phyloP scores from a whole-genome alignment of 2,888 invertebrate genomes.

The Hyalella azteca region DNA sequence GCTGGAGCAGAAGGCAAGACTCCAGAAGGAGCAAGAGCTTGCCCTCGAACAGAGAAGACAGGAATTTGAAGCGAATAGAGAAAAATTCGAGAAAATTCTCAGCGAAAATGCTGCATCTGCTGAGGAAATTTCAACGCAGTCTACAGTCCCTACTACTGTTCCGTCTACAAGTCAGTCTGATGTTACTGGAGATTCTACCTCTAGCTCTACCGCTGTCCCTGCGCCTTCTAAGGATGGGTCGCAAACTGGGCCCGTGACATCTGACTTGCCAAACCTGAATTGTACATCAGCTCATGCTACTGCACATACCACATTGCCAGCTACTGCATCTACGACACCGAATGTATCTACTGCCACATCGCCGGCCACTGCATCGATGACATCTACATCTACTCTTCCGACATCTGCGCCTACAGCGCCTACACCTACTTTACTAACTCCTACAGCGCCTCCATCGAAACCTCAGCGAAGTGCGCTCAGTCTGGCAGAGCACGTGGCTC shows the following conservation, averaged over 20 bases:
- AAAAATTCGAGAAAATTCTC: background rate
- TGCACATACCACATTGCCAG: too few species aligned
- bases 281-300: too few species aligned
- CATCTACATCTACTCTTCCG: background rate
- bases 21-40: background rate
- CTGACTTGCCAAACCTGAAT: too few species aligned
- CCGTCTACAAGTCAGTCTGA: too few species aligned
- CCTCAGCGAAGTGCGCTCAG: background rate
- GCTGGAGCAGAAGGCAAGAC: conserved; percentile 11
- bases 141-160: background rate
- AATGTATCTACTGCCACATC: background rate
- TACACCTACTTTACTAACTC: background rate
- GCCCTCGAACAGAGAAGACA: background rate
- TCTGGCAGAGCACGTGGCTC: background rate
- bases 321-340: background rate
- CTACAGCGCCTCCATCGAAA: background rate
- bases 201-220: too few species aligned
- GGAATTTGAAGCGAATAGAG: background rate
- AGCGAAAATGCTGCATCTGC: background rate
- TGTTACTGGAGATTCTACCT: too few species aligned
- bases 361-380: background rate
- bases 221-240: too few species aligned
- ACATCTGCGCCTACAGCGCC: background rate
- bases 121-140: background rate
- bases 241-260: too few species aligned